phyloP scores from a whole-genome alignment of 1,140 invertebrate species.

The Ericerus pela region DNA sequence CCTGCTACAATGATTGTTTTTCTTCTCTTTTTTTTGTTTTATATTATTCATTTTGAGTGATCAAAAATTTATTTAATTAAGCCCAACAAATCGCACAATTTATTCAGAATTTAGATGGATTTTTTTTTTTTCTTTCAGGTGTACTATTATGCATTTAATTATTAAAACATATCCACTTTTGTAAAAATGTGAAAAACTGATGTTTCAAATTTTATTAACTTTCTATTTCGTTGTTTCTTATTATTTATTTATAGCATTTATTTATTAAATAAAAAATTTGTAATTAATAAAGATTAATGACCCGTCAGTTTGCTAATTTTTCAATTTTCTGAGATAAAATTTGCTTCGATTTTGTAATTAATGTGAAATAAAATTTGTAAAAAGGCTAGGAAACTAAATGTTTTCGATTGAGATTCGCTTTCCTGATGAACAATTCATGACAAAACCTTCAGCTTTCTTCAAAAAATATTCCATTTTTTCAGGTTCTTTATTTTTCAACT shows the following conservation, averaged over 20 bases:
- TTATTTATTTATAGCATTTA: slow-evolving; percentile 7
- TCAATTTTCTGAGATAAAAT: too few relatives aligned
- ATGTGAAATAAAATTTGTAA: too few relatives aligned
- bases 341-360: too few relatives aligned
- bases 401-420: too few relatives aligned
- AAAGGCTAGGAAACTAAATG: too few relatives aligned
- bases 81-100: too few relatives aligned
- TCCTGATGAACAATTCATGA: too few relatives aligned
- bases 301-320: too few relatives aligned
- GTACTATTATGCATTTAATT: slow-evolving; percentile 6
- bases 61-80: background rate
- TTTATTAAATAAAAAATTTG: slow-evolving; percentile 7
- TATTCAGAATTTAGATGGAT: background rate
- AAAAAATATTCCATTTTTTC: too few relatives aligned
- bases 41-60: background rate
- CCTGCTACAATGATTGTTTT: background rate
- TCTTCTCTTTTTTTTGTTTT: background rate
- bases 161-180: slow-evolving; percentile 10
- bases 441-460: too few relatives aligned
- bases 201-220: slow-evolving; percentile 4
- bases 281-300: slow-evolving; percentile 4
- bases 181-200: background rate
- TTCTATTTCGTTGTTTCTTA: slow-evolving; percentile 7
- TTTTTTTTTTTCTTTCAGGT: background rate
- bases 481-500: too few relatives aligned